Evolutionary conservation across 2,113 vertebrate species (phyloP).

Genomic region (Archilochus colubris): DNA sequence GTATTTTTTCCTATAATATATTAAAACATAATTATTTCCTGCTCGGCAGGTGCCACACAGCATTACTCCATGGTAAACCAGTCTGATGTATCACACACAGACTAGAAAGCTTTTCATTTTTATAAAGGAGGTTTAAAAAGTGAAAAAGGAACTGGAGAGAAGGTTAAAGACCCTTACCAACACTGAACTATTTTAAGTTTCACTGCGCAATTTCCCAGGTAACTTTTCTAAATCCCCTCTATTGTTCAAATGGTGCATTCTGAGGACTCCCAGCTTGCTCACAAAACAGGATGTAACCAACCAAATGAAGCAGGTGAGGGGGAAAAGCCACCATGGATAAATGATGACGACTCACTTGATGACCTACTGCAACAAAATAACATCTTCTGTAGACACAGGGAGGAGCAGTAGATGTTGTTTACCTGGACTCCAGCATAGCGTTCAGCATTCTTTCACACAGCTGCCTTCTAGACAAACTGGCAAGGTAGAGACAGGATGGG

Average conservation of each 20-base stretch:
- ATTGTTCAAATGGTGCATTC: not conserved
- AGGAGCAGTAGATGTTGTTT: not conserved
- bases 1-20: not conserved
- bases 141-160: not conserved
- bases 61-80: not conserved
- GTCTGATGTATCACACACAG: not conserved
- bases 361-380: not conserved
- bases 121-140: not conserved
- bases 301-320: not conserved
- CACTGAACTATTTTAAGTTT: not conserved
- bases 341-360: not conserved
- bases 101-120: not conserved
- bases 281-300: not conserved
- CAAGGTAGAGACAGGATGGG: not conserved
- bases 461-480: not conserved
- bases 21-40: conserved; percentile 10
- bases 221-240: not conserved
- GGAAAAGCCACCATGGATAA: not conserved
- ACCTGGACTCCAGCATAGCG: not conserved
- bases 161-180: not conserved
- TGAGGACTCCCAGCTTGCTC: not conserved
- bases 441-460: not conserved
- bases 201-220: not conserved
- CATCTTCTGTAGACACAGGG: rapidly evolving
- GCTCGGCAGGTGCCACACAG: not conserved